Evolutionary conservation across 2,113 vertebrate species (phyloP), one percentile per base, ranked within the genome.

Genomic region (Oreamnos americanus): DNA sequence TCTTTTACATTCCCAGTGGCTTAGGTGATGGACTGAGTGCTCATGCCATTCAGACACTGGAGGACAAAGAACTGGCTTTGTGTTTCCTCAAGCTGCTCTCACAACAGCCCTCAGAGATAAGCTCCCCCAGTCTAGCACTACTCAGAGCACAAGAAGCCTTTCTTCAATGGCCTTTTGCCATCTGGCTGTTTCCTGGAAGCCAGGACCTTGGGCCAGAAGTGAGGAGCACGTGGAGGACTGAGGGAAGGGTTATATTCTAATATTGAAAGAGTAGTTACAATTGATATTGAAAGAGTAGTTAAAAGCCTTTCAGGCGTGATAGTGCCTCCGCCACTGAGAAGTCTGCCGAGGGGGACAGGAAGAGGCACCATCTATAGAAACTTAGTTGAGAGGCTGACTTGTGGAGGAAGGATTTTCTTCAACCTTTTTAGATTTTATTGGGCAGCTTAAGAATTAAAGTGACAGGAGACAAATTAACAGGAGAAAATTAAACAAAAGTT

Each of bases 21-120:
- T 82, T 82, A 81, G 71, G n/a, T 55, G 51, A 47, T 87, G 43
- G 43, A 21, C 55, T 47, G 13, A 71, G 49, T 0, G 0, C 13
- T 60, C 51, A 4, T 6, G n/a, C 11, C 2, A 0, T 67, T 43
- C 30, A 60, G n/a, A 11, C 10, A 1, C 1, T 15, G 7, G 55
- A 49, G 36, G 14, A 49, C 36, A 21, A 57, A 86, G 64, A 86
- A 85, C 10, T 51, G 39, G 57, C 49, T 81, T 57, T 79, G 15
- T 9, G 8, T 71, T 74, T 62, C 86, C 30, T 93, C 21, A 5
- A 16, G 30, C 13, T 30, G 8, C 47, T 78, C 47, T 84, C 14
- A 19, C 89, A 30, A 10, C 19, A 51, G 19, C 30, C 53, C 13
- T 71, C 21, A 43, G 76, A 62, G 17, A 30, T 43, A 76, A 13